Conservation (phyloP, 2,888 invertebrate species). For the Oeneis ivallda region DNA sequence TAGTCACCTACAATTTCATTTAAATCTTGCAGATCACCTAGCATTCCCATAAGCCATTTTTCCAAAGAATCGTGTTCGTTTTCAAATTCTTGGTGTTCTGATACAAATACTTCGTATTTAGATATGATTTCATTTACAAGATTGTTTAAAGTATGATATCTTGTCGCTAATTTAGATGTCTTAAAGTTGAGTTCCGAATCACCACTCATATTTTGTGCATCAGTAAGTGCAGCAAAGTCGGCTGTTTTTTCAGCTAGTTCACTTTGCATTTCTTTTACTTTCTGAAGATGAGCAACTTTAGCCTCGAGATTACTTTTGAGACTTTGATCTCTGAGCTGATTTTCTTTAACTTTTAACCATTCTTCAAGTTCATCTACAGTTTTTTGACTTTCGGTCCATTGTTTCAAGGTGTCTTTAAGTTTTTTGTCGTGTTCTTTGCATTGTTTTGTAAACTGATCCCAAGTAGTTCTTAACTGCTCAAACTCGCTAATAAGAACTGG, state of each 20-base stretch:
- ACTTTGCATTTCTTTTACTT: conserved; percentile 86
- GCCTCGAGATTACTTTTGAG: conserved; percentile 92
- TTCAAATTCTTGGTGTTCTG: conserved; percentile 92
- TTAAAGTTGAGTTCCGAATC: conserved; percentile 88
- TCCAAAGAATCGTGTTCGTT: conserved; percentile 87
- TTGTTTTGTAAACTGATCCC: conserved; percentile 87
- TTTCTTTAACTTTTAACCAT: conserved; percentile 94
- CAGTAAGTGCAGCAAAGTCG: conserved; percentile 85
- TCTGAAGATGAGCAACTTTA: conserved; percentile 89
- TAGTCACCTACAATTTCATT: conserved; percentile 94
- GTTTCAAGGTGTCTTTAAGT: conserved; percentile 87
- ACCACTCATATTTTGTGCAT: conserved; percentile 86
- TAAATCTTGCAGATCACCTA: conserved; percentile 87
- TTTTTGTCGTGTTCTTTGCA: conserved; percentile 87
- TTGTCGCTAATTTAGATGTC: conserved; percentile 89
- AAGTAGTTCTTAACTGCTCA: conserved; percentile 87
- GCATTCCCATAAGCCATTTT: conserved; percentile 87
- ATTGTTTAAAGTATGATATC: conserved; percentile 91
- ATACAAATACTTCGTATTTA: conserved; percentile 91
- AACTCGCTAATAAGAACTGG: conserved; percentile 86
- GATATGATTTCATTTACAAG: conserved; percentile 91
- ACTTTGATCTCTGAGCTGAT: conserved; percentile 93
- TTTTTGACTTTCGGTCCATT: conserved; percentile 91
- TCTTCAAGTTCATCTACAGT: conserved; percentile 88
- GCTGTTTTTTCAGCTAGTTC: conserved; percentile 86